Base-by-base conservation (phyloP, 2,113 vertebrate genomes). In the Malurus elegans region DNA sequence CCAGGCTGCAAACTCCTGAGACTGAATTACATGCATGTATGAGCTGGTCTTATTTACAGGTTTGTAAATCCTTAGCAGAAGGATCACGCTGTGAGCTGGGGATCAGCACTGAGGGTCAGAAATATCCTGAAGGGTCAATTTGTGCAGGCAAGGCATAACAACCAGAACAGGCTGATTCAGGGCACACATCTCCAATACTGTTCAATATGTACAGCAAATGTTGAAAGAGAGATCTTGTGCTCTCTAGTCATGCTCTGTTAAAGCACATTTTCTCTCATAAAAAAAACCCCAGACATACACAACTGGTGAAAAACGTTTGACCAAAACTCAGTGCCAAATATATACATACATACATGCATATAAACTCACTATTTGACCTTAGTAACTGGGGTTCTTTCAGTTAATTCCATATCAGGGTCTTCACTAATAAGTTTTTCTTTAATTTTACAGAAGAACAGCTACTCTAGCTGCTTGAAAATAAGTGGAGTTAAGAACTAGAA, bases 341-440 rank as follows among this genome's bases (percentile, higher is more conserved):
- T 9, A 44, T 18, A 54, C 3, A 53, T 4, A 78, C 3, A 66
- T 1, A 70, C 1, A 45, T 0, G 45, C 3, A 50, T 4, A 58
- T 14, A 62, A 62, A 71, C 3, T 50, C 26, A 64, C 10, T 12
- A 36, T 34, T 79, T 53, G 4, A 78, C 73, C 78, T 74, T 36
- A 84, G 12, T 70, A 78, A 60, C 25, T 60, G 12, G 8, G 4
- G 1, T 14, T 76, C 56, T 64, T 83, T 65, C 62, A 79, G 17
- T 54, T 85, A 80, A 62, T 86, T 79, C 40, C 31, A 31, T 23
- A 79, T 57, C 57, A 71, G 54, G 17, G 25, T 64, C 60, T 42
- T 86, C 34, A 38, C 4, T 57, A 48, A 18, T 11, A 26, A 8
- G 14, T 14, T 86, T 80, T 81, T n/a, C 14, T 65, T 86, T 32